phyloP scores from a whole-genome alignment of 2,888 invertebrate genomes.

The Capitulum mitella region DNA sequence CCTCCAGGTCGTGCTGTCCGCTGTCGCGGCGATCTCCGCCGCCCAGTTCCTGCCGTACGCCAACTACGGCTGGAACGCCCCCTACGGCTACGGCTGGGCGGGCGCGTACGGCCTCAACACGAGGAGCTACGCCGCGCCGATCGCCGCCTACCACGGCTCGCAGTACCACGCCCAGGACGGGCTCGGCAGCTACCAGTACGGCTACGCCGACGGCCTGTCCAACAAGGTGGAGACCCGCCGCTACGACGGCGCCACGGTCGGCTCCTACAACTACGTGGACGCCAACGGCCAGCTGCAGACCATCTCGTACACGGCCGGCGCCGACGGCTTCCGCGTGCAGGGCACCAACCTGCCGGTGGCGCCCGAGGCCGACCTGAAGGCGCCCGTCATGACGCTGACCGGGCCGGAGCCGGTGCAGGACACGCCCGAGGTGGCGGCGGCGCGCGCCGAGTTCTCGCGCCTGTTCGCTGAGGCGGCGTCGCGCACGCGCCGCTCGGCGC shows the following conservation, averaged over 20 bases:
- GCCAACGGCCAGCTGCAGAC: slow-evolving; percentile 51
- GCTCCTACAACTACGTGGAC: slow-evolving; percentile 35
- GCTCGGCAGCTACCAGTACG: slow-evolving; percentile 53
- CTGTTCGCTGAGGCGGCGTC: slow-evolving; percentile 27
- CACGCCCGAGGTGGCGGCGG: slow-evolving; percentile 45
- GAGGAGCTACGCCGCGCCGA: no score
- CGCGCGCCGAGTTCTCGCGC: slow-evolving; percentile 34
- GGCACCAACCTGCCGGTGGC: slow-evolving; percentile 53
- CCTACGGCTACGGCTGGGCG: no score
- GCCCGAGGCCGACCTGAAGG: slow-evolving; percentile 36
- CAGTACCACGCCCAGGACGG: slow-evolving; percentile 55
- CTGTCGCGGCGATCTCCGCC: no score
- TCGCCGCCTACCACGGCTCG: slow-evolving; percentile 13
- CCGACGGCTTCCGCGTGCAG: slow-evolving; percentile 55
- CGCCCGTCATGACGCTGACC: slow-evolving; percentile 26
- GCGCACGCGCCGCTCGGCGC: slow-evolving; percentile 26
- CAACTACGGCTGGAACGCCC: no score
- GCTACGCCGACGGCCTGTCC: slow-evolving; percentile 57
- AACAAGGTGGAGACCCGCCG: slow-evolving; percentile 51
- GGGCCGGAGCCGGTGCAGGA: slow-evolving; percentile 37
- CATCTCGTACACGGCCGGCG: slow-evolving; percentile 40
- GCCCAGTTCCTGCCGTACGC: no score
- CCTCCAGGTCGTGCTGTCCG: no score
- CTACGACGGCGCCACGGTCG: slow-evolving; percentile 32
- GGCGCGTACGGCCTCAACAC: no score